phyloP scores from a whole-genome alignment of 2,888 invertebrate species.

The Hipparchia semele region DNA sequence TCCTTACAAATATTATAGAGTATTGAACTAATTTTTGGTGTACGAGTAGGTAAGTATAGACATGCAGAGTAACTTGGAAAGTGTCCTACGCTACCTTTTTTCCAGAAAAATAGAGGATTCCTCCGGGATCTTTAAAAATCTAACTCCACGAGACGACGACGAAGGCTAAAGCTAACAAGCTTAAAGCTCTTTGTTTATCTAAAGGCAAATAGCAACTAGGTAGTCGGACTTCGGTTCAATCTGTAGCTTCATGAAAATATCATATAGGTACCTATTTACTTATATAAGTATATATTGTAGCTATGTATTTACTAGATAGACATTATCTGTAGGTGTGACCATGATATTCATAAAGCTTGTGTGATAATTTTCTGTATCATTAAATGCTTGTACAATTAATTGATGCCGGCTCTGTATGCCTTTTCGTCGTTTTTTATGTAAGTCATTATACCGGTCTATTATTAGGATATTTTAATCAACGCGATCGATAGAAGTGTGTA shows the following conservation, averaged over 20 bases:
- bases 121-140: no score
- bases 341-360: background rate
- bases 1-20: no score
- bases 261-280: background rate
- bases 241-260: background rate
- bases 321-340: background rate
- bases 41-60: no score
- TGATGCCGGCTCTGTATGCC: slow-evolving; percentile 55
- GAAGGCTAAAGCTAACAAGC: no score
- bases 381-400: slow-evolving; percentile 39
- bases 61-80: no score
- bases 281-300: background rate
- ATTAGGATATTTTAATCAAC: slow-evolving; percentile 82
- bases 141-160: no score
- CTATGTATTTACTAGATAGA: no score
- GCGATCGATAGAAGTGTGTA: slow-evolving; percentile 73
- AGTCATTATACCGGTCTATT: slow-evolving; percentile 70
- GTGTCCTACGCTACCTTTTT: no score
- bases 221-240: background rate
- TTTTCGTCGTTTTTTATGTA: slow-evolving; percentile 45
- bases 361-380: slow-evolving; percentile 15
- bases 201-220: background rate
- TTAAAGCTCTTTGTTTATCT: no score
- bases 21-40: no score
- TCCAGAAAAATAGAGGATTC: no score